These are phyloP conservation scores for Gasterosteus aculeatus DNA, from an alignment of 2,113 vertebrate species.

Conservation along the genomic window DNA sequence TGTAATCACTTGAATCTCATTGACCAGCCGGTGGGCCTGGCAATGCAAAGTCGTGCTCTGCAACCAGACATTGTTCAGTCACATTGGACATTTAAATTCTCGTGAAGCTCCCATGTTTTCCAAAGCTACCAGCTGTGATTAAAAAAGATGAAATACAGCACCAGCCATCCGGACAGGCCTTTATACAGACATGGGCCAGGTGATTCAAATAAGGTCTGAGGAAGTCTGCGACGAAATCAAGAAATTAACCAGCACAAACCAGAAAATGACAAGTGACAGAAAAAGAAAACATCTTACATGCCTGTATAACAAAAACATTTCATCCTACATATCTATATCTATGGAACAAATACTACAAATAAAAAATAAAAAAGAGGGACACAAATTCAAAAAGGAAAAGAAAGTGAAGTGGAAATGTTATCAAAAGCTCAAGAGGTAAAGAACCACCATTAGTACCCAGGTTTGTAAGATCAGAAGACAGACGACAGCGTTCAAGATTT, in stretches of 20 bases:
- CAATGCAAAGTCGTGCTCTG: constrained; percentile 12
- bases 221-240: neutral
- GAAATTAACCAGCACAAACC: neutral
- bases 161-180: neutral
- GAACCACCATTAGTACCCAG: neutral
- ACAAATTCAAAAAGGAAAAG: constrained; percentile 17
- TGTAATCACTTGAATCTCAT: constrained; percentile 10
- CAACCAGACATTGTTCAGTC: constrained; percentile 3
- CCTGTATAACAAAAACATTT: neutral
- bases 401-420: constrained; percentile 7
- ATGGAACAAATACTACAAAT: neutral
- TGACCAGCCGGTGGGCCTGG: neutral
- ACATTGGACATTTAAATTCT: neutral
- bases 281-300: neutral
- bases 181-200: neutral
- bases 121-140: neutral
- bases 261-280: neutral
- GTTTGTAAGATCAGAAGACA: constrained; percentile 13
- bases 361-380: neutral
- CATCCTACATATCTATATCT: neutral
- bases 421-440: constrained; percentile 2
- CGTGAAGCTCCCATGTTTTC: neutral
- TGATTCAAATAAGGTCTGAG: neutral
- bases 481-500: constrained; percentile 12
- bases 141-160: neutral